A percentile compares a stretch with the other conserved stretches of the same genome.
Conservation (phyloP, 37 sponge, comb jelly and placozoan genomes). For the Theonella swinhoei region DNA sequence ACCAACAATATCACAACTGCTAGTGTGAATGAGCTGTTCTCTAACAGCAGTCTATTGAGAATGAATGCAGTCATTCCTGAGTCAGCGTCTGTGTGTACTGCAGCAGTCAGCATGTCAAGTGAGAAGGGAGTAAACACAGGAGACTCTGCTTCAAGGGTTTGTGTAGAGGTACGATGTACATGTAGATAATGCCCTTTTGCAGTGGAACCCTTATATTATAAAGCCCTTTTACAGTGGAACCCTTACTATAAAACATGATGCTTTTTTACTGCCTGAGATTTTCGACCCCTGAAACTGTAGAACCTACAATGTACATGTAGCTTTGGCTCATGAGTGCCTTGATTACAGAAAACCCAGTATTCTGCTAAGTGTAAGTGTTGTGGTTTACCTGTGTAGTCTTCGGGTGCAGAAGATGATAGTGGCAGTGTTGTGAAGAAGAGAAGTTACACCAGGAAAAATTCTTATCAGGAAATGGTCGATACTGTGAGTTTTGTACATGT, state of each 20-base stretch:
- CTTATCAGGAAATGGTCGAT: constrained; percentile 41
- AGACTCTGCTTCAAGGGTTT: background rate
- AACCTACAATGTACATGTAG: no score
- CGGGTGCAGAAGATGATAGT: background rate
- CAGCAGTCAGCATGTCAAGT: background rate
- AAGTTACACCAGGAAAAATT: background rate
- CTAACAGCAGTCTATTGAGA: constrained; percentile 51
- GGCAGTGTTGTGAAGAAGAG: background rate
- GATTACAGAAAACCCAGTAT: no score
- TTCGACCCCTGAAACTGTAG: no score
- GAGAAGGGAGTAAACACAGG: background rate
- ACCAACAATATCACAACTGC: constrained; percentile 42
- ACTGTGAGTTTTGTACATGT: constrained; percentile 14
- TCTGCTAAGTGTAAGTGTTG: no score
- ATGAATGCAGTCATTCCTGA: constrained; percentile 53
- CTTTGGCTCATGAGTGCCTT: no score
- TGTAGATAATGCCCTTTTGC: no score
- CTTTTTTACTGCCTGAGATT: no score
- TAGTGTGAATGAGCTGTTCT: constrained; percentile 48
- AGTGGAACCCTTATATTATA: no score
- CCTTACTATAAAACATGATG: no score
- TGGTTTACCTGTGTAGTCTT: no score
- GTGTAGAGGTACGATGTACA: background rate
- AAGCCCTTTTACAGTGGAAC: no score
- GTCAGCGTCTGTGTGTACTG: background rate